phyloP scores from a whole-genome alignment of 2,113 vertebrate genomes.

The Tauraco erythrolophus region DNA sequence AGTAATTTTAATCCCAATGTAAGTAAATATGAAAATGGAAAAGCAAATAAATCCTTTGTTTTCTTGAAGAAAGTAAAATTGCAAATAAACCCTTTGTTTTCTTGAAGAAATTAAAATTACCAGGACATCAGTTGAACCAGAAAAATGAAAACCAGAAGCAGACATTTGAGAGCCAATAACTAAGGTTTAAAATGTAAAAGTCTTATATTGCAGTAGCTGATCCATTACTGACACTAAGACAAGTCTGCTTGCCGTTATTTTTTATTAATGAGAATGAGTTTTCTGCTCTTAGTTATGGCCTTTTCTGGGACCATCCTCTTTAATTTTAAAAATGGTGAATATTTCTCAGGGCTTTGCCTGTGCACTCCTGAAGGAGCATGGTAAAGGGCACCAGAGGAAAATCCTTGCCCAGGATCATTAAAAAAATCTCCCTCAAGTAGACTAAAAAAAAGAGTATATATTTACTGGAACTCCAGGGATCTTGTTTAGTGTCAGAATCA shows the following conservation, averaged over 20 bases:
- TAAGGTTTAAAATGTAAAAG: background rate
- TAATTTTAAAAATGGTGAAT: background rate
- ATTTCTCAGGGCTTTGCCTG: background rate
- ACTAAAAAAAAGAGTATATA: background rate
- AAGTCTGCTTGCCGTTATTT: background rate
- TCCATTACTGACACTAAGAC: background rate
- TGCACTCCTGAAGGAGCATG: background rate
- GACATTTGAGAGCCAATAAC: background rate
- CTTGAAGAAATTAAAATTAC: background rate
- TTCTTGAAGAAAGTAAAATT: background rate
- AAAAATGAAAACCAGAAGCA: background rate
- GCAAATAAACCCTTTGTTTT: background rate
- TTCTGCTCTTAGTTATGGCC: background rate
- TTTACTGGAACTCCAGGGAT: background rate
- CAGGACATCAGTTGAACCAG: background rate
- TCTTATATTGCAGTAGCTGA: background rate
- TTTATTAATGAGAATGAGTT: background rate
- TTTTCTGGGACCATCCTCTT: background rate
- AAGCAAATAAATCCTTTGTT: background rate
- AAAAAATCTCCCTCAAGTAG: background rate
- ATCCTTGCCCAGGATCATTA: background rate
- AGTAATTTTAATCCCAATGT: slow-evolving; percentile 13
- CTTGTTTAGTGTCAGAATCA: slow-evolving; percentile 1
- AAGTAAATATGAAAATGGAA: background rate
- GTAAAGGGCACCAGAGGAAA: background rate